These are phyloP conservation scores for Spialia ferax DNA, from an alignment of 2,888 invertebrate species.

Conservation along the genomic window DNA sequence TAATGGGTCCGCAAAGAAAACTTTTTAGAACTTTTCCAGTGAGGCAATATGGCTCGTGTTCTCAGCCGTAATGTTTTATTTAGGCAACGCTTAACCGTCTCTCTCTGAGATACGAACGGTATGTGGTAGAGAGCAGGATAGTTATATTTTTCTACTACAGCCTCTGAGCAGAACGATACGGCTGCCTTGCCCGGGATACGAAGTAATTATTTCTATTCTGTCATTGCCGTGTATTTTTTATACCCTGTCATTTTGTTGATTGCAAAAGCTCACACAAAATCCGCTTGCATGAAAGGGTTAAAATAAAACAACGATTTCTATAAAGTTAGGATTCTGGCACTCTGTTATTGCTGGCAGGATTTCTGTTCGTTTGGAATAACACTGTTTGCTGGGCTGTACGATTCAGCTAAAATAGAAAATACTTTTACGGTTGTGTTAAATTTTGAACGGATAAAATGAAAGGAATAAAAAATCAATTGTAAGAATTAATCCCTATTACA, in stretches of 20 bases:
- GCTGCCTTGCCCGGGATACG: conserved; percentile 84
- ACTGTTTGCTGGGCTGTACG: conserved; percentile 13
- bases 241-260: conserved; percentile 66
- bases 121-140: conserved; percentile 59
- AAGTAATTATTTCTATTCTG: conserved; percentile 87
- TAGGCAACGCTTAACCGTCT: conserved; percentile 77
- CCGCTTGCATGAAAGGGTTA: conserved; percentile 44
- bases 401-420: not conserved
- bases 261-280: conserved; percentile 47
- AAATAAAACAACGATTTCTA: conserved; percentile 39
- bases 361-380: conserved; percentile 26
- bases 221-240: conserved; percentile 86
- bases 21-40: conserved; percentile 87
- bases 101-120: conserved; percentile 59
- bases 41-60: conserved; percentile 87
- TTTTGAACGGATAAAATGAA: not conserved
- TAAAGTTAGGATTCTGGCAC: conserved; percentile 39
- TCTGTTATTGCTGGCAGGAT: conserved; percentile 34
- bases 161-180: conserved; percentile 59
- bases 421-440: not conserved
- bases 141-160: conserved; percentile 60
- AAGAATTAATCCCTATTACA: too few species aligned
- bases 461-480: not conserved
- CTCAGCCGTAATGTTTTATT: conserved; percentile 86
- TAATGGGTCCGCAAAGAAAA: conserved; percentile 87